Base-by-base conservation (phyloP, 1,140 invertebrate species). In the Diorhabda sublineata region DNA sequence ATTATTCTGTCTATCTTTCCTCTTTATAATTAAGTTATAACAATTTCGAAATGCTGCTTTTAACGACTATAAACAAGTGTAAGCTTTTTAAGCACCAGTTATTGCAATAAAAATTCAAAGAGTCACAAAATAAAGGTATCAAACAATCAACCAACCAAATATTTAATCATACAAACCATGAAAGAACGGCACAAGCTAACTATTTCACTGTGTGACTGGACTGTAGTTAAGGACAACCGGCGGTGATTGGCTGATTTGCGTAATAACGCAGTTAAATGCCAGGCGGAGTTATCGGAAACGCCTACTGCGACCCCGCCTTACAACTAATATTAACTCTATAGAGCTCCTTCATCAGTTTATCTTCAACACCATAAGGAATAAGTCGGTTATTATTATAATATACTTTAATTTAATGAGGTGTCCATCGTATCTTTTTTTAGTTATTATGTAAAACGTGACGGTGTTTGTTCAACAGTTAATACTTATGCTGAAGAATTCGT, bases 21-120 rank as follows among this genome's bases (percentile, higher is more conserved):
- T 58, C 61, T 72, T 73, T 70, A 58, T 78, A 78, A 80, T 79
- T 80, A 77, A 80, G 74, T 76, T 75, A 78, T 76, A 80, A 78
- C 75, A 79, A 78, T 77, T 77, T 78, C 66, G 74, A 74, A 70
- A 72, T 68, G 68, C 69, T 66, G 67, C 75, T 78, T 77, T 74
- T 78, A 74, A 77, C 69, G 73, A 74, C 74, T 71, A 74, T 76
- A 78, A 77, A 78, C 70, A 71, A 75, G 75, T 77, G 77, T 76
- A 77, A 79, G 73, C 73, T 75, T 76, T 77, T 73, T 74, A 77
- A 77, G 68, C 71, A 66, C 71, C 71, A 75, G 74, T 76, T 76
- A 75, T 72, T 72, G 68, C 74, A 73, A 76, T 73, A 79, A 78
- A 75, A 78, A 72, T 73, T 71, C 69, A 64, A 68, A 70, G 6